Conservation (phyloP, 2,113 vertebrate genomes). For the Paedocypris sp. region DNA sequence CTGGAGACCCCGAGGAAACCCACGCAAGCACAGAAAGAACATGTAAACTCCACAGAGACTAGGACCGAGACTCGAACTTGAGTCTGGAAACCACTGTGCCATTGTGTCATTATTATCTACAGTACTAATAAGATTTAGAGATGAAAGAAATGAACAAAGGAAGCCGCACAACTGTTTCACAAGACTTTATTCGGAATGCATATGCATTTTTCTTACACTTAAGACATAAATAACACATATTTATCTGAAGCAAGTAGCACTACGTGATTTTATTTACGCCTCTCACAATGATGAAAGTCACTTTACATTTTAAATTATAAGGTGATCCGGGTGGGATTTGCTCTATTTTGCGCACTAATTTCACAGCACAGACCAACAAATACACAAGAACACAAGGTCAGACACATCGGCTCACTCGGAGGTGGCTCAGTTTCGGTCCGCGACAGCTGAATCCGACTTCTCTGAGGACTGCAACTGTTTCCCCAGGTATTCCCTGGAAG, state of each 20-base stretch:
- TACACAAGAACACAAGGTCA: constrained; percentile 6
- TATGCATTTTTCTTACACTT: constrained; percentile 36
- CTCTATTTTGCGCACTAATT: not conserved
- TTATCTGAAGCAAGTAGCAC: constrained; percentile 39
- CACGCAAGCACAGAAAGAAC: too few species aligned
- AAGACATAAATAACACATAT: constrained; percentile 58
- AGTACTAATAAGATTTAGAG: too few species aligned
- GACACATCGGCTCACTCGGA: constrained; percentile 16
- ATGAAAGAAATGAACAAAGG: not conserved
- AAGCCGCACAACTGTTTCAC: not conserved
- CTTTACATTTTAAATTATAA: too few species aligned
- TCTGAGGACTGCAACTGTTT: constrained; percentile 64
- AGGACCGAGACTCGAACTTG: too few species aligned
- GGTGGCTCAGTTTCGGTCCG: constrained; percentile 55
- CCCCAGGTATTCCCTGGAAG: constrained; percentile 64
- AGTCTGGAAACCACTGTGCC: too few species aligned
- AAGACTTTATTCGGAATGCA: constrained; percentile 49
- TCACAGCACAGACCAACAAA: constrained; percentile 2
- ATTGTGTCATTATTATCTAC: not conserved
- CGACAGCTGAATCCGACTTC: constrained; percentile 52
- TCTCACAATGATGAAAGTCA: too few species aligned
- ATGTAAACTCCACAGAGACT: too few species aligned
- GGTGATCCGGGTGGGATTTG: not conserved
- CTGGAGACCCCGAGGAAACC: too few species aligned
- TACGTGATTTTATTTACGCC: constrained; percentile 24